phyloP scores from a whole-genome alignment of 2,888 invertebrate species.

The Tenthredo distinguenda region DNA sequence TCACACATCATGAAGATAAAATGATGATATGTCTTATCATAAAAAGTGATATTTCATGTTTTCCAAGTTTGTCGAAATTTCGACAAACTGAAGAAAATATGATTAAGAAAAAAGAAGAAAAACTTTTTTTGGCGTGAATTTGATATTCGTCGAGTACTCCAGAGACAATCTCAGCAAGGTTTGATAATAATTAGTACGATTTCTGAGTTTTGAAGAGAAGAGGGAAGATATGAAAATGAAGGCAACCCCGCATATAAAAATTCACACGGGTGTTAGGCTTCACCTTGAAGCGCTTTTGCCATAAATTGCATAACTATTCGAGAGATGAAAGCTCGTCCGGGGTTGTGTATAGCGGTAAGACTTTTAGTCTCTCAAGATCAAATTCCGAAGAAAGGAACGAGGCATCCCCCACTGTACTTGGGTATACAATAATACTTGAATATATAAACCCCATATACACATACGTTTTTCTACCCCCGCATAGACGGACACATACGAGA shows the following conservation, averaged over 20 bases:
- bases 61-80: neutral
- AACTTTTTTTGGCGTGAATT: neutral
- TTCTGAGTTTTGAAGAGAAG: neutral
- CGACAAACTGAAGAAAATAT: neutral
- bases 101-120: neutral
- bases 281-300: neutral
- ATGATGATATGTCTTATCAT: neutral
- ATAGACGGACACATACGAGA: conserved; percentile 17
- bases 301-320: conserved; percentile 35
- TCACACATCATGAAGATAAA: neutral
- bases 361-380: conserved; percentile 24
- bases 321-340: conserved; percentile 13
- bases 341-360: neutral
- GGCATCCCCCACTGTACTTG: neutral
- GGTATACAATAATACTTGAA: neutral
- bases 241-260: neutral
- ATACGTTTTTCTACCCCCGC: neutral
- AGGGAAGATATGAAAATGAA: neutral
- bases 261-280: neutral
- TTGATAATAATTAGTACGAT: neutral
- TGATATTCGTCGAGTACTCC: neutral
- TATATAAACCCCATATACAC: neutral
- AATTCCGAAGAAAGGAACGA: conserved; percentile 13
- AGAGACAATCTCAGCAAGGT: neutral
- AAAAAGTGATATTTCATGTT: neutral